phyloP scores from a whole-genome alignment of 23 tunicate genomes.

The Halocynthia roretzi region DNA sequence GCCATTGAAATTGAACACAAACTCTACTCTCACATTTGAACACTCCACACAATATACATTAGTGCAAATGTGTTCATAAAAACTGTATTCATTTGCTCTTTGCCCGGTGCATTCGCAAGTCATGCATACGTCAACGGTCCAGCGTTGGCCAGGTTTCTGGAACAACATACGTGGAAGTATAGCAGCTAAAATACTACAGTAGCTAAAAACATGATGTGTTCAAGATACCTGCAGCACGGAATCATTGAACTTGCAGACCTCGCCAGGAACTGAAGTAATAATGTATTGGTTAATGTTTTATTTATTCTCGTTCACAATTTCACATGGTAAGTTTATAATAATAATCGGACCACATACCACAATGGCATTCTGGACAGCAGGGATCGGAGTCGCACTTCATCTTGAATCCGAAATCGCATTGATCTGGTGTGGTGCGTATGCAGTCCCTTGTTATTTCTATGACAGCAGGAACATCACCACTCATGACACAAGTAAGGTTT shows the following conservation, averaged over 20 bases:
- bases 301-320: neutral
- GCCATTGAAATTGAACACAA: neutral
- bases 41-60: constrained; percentile 23
- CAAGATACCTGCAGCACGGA: constrained; percentile 15
- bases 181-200: neutral
- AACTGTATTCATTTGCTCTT: constrained; percentile 34
- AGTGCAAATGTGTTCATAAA: constrained; percentile 26
- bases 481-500: neutral
- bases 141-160: constrained; percentile 16
- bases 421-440: neutral
- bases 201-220: neutral
- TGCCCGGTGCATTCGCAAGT: constrained; percentile 25
- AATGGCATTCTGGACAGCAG: constrained; percentile 48
- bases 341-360: constrained; percentile 31
- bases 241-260: constrained; percentile 24
- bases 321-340: neutral
- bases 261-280: constrained; percentile 35
- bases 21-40: constrained; percentile 14
- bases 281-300: neutral
- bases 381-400: constrained; percentile 7
- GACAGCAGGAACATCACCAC: neutral
- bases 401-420: neutral
- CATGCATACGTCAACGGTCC: constrained; percentile 27
- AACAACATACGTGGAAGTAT: neutral
- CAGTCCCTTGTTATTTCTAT: neutral